Percentiles rank a stretch among this genome's conserved stretches.
Conservation (phyloP, 64 coral and sea anemone genomes). For the Pocillopora damicornis region DNA sequence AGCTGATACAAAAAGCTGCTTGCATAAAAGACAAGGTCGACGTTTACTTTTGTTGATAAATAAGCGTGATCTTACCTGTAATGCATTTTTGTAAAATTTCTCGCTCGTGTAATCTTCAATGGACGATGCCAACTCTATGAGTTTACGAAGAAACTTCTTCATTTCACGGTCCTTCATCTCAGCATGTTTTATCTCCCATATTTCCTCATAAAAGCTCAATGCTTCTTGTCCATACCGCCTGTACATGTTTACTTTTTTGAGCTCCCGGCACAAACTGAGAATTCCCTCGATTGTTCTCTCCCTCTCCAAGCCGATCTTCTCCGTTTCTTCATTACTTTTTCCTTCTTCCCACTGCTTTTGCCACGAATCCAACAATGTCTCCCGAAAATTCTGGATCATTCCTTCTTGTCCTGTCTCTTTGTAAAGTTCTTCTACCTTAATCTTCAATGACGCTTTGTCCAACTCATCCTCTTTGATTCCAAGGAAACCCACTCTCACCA, state of each 20-base stretch:
- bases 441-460: not conserved
- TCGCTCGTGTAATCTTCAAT: not conserved
- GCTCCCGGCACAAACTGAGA: not conserved
- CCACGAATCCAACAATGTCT: not conserved
- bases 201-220: not conserved
- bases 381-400: not conserved
- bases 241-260: not conserved
- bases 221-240: not conserved
- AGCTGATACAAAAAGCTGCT: too few species aligned
- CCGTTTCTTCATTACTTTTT: not conserved
- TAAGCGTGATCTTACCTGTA: not conserved
- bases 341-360: conserved; percentile 7
- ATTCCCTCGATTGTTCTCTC: not conserved
- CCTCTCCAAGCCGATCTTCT: not conserved
- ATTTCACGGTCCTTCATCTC: not conserved
- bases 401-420: not conserved
- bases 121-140: not conserved
- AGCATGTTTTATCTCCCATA: not conserved
- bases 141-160: not conserved
- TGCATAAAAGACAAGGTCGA: not conserved
- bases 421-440: not conserved
- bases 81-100: not conserved
- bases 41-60: not conserved
- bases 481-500: not conserved
- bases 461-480: not conserved